A percentile compares a stretch with the other conserved stretches of the same genome.
Evolutionary conservation across 1,140 invertebrate genomes (phyloP).

Genomic region (Trinorchestia longiramus): DNA sequence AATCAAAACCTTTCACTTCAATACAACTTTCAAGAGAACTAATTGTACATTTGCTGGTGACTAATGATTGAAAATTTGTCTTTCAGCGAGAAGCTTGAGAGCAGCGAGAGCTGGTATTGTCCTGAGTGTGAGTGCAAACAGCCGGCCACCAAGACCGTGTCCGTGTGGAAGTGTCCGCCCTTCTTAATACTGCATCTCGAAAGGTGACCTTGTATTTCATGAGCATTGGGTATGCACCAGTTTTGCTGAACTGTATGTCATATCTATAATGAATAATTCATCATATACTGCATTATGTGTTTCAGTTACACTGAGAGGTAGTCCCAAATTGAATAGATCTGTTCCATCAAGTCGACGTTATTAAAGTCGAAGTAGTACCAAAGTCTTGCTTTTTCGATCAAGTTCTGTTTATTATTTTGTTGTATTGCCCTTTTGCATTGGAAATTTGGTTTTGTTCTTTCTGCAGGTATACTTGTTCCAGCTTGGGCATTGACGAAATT

Average conservation of each 20-base stretch:
- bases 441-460: background rate
- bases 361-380: background rate
- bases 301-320: background rate
- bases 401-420: too few species aligned
- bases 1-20: background rate
- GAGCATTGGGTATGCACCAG: background rate
- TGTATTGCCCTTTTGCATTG: background rate
- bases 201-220: conserved; percentile 71
- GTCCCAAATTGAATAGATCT: background rate
- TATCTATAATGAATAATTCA: background rate
- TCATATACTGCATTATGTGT: background rate
- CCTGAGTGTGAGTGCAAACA: conserved; percentile 78
- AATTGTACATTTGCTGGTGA: background rate
- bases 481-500: background rate
- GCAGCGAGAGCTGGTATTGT: conserved; percentile 81
- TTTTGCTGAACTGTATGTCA: background rate
- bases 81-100: conserved; percentile 77
- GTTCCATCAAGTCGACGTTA: background rate
- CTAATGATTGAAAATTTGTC: background rate
- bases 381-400: background rate
- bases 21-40: background rate
- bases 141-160: conserved; percentile 79
- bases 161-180: conserved; percentile 79
- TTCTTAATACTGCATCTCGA: conserved; percentile 81
- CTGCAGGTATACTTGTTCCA: too few species aligned